These are phyloP conservation scores for Pollachius pollachius DNA, from an alignment of 2,113 vertebrate species.

Conservation along the genomic window DNA sequence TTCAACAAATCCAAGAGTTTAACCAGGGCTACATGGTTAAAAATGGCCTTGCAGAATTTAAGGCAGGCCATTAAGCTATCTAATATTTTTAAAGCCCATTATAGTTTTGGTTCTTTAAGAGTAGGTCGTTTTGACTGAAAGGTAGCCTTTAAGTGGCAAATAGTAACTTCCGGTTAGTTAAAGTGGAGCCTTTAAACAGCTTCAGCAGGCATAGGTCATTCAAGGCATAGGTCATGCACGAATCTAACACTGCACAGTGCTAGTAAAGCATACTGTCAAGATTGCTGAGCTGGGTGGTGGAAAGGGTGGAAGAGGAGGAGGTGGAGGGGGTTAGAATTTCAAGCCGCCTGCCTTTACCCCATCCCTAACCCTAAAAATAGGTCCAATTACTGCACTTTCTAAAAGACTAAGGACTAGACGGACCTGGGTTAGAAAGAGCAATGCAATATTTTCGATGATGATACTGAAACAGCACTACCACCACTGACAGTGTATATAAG, in stretches of 20 bases:
- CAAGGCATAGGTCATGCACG: background rate
- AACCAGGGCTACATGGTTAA: background rate
- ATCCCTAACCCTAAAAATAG: constrained; percentile 78
- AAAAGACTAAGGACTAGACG: constrained; percentile 40
- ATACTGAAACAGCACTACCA: constrained; percentile 41
- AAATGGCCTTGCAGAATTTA: background rate
- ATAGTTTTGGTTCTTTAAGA: no score
- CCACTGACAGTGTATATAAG: constrained; percentile 21
- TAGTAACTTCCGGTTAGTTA: background rate
- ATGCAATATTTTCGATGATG: constrained; percentile 52
- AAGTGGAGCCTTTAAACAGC: background rate
- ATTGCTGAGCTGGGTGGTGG: constrained; percentile 51
- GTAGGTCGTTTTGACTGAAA: background rate
- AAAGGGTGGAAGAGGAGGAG: constrained; percentile 58
- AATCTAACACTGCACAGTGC: constrained; percentile 22
- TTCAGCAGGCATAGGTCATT: constrained; percentile 2
- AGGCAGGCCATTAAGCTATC: no score
- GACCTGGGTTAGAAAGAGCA: constrained; percentile 34
- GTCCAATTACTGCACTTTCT: constrained; percentile 60
- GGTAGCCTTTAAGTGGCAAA: constrained; percentile 14
- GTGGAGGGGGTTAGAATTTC: constrained; percentile 71
- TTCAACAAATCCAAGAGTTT: background rate
- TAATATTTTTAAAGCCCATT: no score
- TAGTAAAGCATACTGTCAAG: constrained; percentile 50
- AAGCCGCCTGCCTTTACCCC: constrained; percentile 76